A percentile compares a stretch with the other conserved stretches of the same genome.
These are phyloP conservation scores for Myotis lucifugus DNA, from an alignment of 2,113 vertebrate genomes.

Conservation along the genomic window DNA sequence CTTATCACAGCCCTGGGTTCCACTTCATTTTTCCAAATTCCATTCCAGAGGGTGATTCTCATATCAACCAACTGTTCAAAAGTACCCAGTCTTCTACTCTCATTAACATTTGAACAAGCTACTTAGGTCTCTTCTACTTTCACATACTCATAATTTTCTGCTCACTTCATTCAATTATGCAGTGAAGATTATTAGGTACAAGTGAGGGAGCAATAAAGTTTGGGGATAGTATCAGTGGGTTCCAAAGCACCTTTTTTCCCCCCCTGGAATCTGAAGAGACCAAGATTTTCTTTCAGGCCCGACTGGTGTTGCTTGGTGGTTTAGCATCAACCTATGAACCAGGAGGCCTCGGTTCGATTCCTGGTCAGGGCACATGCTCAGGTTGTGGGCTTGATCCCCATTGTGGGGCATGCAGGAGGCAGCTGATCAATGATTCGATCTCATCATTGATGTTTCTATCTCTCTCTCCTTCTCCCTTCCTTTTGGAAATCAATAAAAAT, in stretches of 20 bases:
- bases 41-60: not conserved
- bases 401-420: too few relatives aligned
- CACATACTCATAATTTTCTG: not conserved
- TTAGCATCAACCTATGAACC: too few relatives aligned
- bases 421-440: too few relatives aligned
- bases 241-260: not conserved
- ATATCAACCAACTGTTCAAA: not conserved
- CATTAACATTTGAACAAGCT: not conserved
- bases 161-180: constrained; percentile 6
- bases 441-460: too few relatives aligned
- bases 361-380: too few relatives aligned
- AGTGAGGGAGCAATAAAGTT: not conserved
- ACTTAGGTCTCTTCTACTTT: not conserved
- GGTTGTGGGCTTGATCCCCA: too few relatives aligned
- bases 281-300: constrained; percentile 4
- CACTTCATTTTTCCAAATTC: constrained; percentile 36
- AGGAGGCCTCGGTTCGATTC: too few relatives aligned
- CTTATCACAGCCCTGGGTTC: not conserved
- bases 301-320: too few relatives aligned
- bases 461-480: too few relatives aligned
- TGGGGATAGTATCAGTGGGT: not conserved
- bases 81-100: not conserved
- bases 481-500: too few relatives aligned
- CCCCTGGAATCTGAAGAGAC: constrained; percentile 13
- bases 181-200: constrained; percentile 31